phyloP scores from a whole-genome alignment of 2,113 vertebrate species.

The Oryzias melastigma region DNA sequence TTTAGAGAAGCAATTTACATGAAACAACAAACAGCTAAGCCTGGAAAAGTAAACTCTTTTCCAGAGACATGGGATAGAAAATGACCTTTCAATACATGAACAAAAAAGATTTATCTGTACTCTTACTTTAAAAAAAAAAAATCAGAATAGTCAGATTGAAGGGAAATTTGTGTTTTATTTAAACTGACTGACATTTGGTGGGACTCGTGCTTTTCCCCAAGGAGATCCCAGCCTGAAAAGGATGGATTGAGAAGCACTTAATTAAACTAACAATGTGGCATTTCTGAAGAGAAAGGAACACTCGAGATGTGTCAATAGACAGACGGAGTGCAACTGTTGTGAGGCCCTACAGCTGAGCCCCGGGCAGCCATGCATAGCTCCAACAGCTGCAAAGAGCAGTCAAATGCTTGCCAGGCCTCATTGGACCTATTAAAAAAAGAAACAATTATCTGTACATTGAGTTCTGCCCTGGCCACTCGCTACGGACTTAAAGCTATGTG shows the following conservation, averaged over 20 bases:
- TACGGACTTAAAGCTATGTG: conserved; percentile 30
- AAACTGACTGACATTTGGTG: conserved; percentile 26
- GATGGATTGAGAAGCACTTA: conserved; percentile 72
- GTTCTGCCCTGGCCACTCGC: conserved; percentile 42
- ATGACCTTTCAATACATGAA: conserved; percentile 21
- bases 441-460: conserved; percentile 77
- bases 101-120: conserved; percentile 19
- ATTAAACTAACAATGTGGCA: conserved; percentile 78
- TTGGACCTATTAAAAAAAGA: conserved; percentile 77
- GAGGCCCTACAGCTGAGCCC: conserved; percentile 63
- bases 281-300: conserved; percentile 76
- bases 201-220: conserved; percentile 46
- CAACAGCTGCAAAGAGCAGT: conserved; percentile 76
- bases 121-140: neutral
- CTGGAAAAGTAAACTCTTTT: conserved; percentile 67
- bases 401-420: conserved; percentile 72
- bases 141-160: conserved; percentile 30
- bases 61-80: conserved; percentile 47
- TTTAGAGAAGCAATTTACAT: conserved; percentile 74
- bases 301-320: conserved; percentile 79
- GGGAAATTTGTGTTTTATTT: conserved; percentile 19
- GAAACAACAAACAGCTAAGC: conserved; percentile 72
- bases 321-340: conserved; percentile 75
- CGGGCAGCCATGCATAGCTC: conserved; percentile 62
- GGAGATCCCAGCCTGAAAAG: conserved; percentile 62